Evolutionary conservation across 1,140 invertebrate genomes (phyloP).

Genomic region (Polypedilum vanderplanki): DNA sequence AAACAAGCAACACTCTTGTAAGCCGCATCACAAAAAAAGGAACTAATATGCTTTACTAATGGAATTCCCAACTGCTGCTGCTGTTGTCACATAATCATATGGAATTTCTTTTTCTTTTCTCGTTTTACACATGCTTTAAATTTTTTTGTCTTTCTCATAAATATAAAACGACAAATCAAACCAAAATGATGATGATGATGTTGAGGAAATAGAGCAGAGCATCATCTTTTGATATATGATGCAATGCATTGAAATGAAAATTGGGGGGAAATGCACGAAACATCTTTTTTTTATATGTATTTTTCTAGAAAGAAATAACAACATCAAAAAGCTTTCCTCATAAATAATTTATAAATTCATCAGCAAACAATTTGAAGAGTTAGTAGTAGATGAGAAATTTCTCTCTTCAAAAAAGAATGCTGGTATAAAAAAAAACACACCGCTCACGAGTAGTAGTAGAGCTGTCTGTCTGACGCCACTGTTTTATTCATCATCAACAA

Average conservation of each 20-base stretch:
- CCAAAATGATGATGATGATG: no score
- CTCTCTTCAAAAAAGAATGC: constrained; percentile 4
- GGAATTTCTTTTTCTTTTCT: neutral
- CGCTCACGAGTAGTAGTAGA: no score
- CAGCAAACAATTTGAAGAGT: neutral
- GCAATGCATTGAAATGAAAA: neutral
- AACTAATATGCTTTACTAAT: neutral
- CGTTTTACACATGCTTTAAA: no score
- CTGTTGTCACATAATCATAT: neutral
- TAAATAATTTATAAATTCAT: constrained; percentile 1
- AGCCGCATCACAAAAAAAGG: neutral
- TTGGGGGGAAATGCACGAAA: neutral
- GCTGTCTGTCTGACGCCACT: neutral
- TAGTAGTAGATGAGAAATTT: neutral
- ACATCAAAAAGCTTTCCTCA: constrained; percentile 8
- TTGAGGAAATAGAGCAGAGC: neutral
- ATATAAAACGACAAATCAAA: no score
- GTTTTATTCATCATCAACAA: neutral
- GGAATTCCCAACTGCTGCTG: neutral
- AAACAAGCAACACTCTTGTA: no score
- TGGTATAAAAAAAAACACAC: neutral
- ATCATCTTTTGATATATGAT: neutral
- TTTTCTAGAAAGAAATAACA: neutral
- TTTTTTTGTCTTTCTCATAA: no score
- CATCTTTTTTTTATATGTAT: neutral